Conservation (phyloP, 2,113 vertebrate species). For the Phainopepla nitens region DNA sequence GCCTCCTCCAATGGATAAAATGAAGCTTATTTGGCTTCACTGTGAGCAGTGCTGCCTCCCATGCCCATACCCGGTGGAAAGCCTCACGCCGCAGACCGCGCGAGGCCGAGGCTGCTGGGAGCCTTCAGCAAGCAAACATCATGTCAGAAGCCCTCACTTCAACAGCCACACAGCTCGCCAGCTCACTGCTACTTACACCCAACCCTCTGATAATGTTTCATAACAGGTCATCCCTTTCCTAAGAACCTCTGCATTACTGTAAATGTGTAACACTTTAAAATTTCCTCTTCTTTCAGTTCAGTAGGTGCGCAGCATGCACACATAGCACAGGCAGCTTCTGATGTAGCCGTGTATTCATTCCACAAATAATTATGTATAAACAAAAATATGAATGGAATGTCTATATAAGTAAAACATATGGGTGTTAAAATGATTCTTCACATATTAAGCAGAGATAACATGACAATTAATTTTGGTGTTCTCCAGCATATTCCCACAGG, state of each 20-base stretch:
- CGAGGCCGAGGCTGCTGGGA: not conserved
- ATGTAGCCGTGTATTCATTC: not conserved
- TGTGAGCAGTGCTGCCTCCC: not conserved
- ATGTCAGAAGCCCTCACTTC: not conserved
- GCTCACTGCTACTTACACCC: not conserved
- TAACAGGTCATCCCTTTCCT: not conserved
- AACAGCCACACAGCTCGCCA: not conserved
- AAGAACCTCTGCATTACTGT: not conserved
- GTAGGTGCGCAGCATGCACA: too few species aligned
- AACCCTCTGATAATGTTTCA: not conserved
- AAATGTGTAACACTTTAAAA: not conserved
- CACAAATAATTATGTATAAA: not conserved
- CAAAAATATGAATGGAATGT: not conserved
- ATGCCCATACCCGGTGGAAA: not conserved
- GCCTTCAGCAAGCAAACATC: not conserved
- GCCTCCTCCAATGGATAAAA: not conserved
- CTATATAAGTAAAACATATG: not conserved
- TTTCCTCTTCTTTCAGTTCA: not conserved
- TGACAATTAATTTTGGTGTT: not conserved
- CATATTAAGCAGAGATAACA: not conserved
- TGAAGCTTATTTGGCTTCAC: not conserved
- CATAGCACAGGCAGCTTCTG: accelerated
- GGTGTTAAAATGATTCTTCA: not conserved
- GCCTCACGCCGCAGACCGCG: accelerated
- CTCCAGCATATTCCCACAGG: not conserved